Base-by-base conservation (phyloP, 2,797 vertebrate genomes). In the Rhinella marina region DNA sequence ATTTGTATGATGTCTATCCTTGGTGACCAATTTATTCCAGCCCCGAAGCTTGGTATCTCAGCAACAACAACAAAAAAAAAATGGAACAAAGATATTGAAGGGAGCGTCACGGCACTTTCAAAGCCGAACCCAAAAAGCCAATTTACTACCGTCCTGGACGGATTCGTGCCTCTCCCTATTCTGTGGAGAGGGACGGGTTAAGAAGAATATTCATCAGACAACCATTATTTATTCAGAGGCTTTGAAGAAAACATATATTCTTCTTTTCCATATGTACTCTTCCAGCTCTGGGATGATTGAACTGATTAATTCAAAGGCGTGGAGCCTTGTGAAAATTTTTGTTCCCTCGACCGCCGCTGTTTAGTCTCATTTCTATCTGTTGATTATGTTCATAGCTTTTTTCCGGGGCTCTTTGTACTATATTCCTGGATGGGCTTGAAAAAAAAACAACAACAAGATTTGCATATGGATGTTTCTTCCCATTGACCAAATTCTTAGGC, bases 391-490 rank as follows among this genome's bases (percentile, higher is more conserved):
- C 81, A 52, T n/a, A 84, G 81, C 75, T 25, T 29, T 70, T 59
- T 41, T 41, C 41, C 56, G 41, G 64, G 41, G 10, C 76, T 81
- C 84, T 82, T 86, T 86, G 78, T 86, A 86, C 73, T 68, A 21
- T 73, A 62, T 72, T 77, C 76, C 82, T 59, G 75, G 87, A 88
- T 57, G 50, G 64, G 81, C 68, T 87, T 56, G 48, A 56, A 77
- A 77, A 73, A 17, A 16, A 62, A n/a, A 62, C n/a, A 62, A 62
- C 0, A 86, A 70, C 50, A 84, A 59, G 32, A 88, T 88, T 88
- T 88, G 83, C 87, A 88, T 75, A 81, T 88, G 82, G 81, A 88
- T 88, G 68, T 79, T 76, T 88, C 77, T 81, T 85, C 14, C 25
- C 77, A 10, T 77, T 64, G 56, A 85, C 59, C 77, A 84, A 80